Evolutionary conservation across 2,888 invertebrate species (phyloP), one percentile per base, ranked within the genome.

Genomic region (Lasioglossum vierecki): DNA sequence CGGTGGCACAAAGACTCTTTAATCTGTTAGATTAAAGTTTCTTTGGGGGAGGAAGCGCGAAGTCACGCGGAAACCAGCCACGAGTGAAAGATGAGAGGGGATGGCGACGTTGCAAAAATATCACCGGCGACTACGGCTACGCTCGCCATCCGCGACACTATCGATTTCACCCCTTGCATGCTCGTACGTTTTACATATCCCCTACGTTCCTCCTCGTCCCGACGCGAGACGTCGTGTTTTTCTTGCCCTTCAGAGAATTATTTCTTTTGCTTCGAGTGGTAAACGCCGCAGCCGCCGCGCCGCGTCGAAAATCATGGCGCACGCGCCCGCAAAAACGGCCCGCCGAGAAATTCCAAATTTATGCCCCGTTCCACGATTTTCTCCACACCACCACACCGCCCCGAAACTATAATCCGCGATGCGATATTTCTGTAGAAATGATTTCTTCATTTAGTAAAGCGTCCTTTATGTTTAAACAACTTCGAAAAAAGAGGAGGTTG

Each of bases 21-120:
- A 91, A 91, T 87, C 89, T 76, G 82, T 89, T 90, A 88, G 89
- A 91, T 90, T 89, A 88, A 88, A 88, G 82, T 86, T 87, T 89
- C 85, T 87, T 86, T 49, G 60, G 76, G 68, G 63, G 49, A 80
- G 79, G 83, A 89, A 88, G 84, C 84, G 87, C 78, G 81, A 85
- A 82, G 85, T 85, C 80, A 83, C 82, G 72, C 79, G 82, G 76
- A 81, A 82, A 77, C 78, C 82, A 73, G 79, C 75, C n/a, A 18
- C 68, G 70, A 72, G 83, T 82, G 80, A 85, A 78, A 81, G 77
- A 88, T 53, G 70, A 53, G 68, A n/a, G 26, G 57, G 70, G 79
- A 71, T 41, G 88, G 77, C 79, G 81, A 83, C 76, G 66, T 85
- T 44, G 88, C 83, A 87, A 89, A 90, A 90, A 89, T 87, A 90